Evolutionary conservation across 2,888 invertebrate species (phyloP), one percentile per base, ranked within the genome.

Genomic region (Himalopsyche japonica): DNA sequence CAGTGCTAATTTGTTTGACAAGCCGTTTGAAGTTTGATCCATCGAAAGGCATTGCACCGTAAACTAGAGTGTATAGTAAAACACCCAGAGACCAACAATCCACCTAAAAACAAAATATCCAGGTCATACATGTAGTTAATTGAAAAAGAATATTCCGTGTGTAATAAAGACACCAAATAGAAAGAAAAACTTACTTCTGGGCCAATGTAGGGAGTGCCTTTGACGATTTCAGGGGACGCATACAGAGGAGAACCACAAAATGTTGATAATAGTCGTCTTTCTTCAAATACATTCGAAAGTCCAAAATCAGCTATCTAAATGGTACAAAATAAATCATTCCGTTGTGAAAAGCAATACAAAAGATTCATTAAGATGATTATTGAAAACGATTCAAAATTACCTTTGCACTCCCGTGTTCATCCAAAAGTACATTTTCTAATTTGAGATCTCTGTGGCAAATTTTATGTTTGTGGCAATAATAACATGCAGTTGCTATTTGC

Each of bases 11-110:
- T 92, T 99, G 98, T 89, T 97, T 96, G 87, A 98, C 98, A 89
- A 99, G 95, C 89, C 97, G 95, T 91, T 98, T 98, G 91, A 99
- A 99, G 92, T 99, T 98, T 87, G 98, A 97, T 86, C 99, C 99
- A 92, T 99, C 99, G 90, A 99, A 99, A 82, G 97, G 99, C 99
- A 99, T 99, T 87, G 99, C 98, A 88, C 99, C 99, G 90, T 99
- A 99, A 87, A 99, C 99, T 89, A 99, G 93, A 78, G 99, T 99
- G 91, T 99, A 99, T 12, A 99, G 93, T 79, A 99, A 93, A 79
- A 99, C 99, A 82, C 99, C 99, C 86, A 99, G 92, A 32, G 99
- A 99, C 99, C 96, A 96, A 89, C 96, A 96, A 89, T 96, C 96
- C 80, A 96, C 92, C 92, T 92, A 79, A 64, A 24, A 57, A 84